Evolutionary conservation across 2,888 invertebrate species (phyloP), one percentile per base, ranked within the genome.

Genomic region (Neoaliturus tenellus): DNA sequence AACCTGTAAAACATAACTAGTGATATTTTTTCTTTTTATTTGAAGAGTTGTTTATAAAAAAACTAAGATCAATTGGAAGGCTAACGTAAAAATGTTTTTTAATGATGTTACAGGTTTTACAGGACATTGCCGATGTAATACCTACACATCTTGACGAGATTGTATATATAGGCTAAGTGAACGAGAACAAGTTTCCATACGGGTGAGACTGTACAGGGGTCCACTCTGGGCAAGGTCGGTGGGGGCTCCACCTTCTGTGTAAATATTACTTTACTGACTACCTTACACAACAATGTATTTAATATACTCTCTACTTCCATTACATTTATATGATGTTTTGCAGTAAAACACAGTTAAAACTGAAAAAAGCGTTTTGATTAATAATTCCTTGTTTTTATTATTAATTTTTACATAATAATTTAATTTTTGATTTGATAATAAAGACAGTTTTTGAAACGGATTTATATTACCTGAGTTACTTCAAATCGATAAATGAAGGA

Each of bases 131-230:
- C 28, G 17, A 17, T 28, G 62, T 62, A 28, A 10, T 14, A 31
- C 62, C 28, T 31, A 17, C 5, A 62, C 62, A 28, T 62, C 62
- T 62, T 71, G 35, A 71, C 23, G n/a, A n/a, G 41, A 48, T 31
- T 75, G 75, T 75, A 75, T 10, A 75, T 75, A 75, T 75, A 75
- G 75, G 28, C 25, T 81, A 69, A 81, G 62, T 28, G 28, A 62
- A 80, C 69, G 71, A 48, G 81, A 69, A 81, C 71, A 69, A 81
- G 71, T 67, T 81, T 81, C 81, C 81, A 81, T 81, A 81, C 81
- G 81, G 81, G 81, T 81, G 48, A 48, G 69, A 67, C 71, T 69
- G 75, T 75, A 75, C 75, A 75, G 71, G 48, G 75, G 75, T 71
- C 71, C 35, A 17, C 75, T 39, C 44, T 33, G 23, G 44, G 75